These are phyloP conservation scores for Elysia crispata DNA, from an alignment of 2,888 invertebrate genomes.

Conservation along the genomic window DNA sequence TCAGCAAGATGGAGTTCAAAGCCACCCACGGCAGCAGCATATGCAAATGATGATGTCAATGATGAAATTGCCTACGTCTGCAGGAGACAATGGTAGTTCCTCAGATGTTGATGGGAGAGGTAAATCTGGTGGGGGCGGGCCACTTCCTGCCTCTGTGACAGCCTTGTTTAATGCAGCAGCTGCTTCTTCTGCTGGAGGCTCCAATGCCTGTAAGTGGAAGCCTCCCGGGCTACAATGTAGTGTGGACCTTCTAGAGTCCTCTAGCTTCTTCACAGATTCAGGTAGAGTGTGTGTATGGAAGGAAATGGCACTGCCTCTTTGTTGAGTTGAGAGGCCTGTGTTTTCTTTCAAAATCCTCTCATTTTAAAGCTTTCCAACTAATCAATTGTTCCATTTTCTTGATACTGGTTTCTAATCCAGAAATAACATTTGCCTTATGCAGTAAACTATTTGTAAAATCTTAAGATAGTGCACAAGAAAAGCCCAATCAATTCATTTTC, in stretches of 20 bases:
- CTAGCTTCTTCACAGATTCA: slow-evolving; percentile 39
- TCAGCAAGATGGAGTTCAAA: too few relatives aligned
- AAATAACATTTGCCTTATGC: too few relatives aligned
- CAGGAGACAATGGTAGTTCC: slow-evolving; percentile 39
- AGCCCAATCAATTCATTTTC: too few relatives aligned
- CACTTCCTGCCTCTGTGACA: slow-evolving; percentile 56
- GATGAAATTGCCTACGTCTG: slow-evolving; percentile 38
- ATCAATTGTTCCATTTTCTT: too few relatives aligned
- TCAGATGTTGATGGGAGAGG: not conserved
- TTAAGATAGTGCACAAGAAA: too few relatives aligned
- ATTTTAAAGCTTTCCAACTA: too few relatives aligned
- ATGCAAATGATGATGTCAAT: not conserved
- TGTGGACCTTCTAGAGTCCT: slow-evolving; percentile 40
- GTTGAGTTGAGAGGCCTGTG: too few relatives aligned
- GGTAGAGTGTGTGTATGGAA: slow-evolving; percentile 32
- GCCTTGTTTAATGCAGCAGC: slow-evolving; percentile 62
- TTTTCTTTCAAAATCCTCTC: too few relatives aligned
- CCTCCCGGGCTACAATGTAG: slow-evolving; percentile 42
- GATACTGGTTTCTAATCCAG: too few relatives aligned
- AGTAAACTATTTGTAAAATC: too few relatives aligned
- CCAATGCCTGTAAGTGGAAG: slow-evolving; percentile 54
- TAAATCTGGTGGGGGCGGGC: slow-evolving; percentile 27
- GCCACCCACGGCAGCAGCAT: too few relatives aligned
- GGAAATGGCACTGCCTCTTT: too few relatives aligned
- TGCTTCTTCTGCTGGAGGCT: slow-evolving; percentile 46